Percentiles rank a stretch among this genome's conserved stretches.
Evolutionary conservation across 2,888 invertebrate species (phyloP).

Genomic region (Pseudococcus viburni): DNA sequence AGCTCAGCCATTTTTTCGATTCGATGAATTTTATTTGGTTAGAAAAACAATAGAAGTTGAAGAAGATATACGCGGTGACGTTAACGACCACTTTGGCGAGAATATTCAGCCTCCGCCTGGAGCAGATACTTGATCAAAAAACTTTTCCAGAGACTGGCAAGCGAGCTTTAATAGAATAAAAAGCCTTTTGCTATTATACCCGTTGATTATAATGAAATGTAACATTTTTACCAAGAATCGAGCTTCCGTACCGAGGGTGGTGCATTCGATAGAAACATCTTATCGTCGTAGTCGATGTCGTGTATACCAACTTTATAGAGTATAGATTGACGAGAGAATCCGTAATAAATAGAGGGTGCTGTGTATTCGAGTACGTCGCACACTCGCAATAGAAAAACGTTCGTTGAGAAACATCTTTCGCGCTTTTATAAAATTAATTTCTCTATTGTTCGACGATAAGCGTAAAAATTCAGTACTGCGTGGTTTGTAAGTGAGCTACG

Average conservation of each 20-base stretch:
- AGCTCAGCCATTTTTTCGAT: neutral
- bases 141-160: neutral
- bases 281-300: neutral
- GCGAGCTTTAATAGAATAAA: slow-evolving; percentile 23
- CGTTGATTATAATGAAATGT: slow-evolving; percentile 33
- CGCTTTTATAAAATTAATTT: slow-evolving; percentile 31
- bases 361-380: neutral
- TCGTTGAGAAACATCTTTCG: neutral
- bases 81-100: slow-evolving; percentile 18
- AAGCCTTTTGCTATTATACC: neutral
- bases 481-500: too few species aligned
- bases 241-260: neutral
- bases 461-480: neutral
- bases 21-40: slow-evolving; percentile 26
- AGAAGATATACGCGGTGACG: neutral
- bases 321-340: neutral
- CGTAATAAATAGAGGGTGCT: neutral
- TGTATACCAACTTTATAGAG: neutral
- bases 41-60: neutral
- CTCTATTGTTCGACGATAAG: neutral
- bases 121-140: slow-evolving; percentile 22
- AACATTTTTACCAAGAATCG: slow-evolving; percentile 12
- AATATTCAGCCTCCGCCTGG: neutral
- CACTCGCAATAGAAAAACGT: neutral
- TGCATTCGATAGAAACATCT: slow-evolving; percentile 17